phyloP scores from a whole-genome alignment of 2,888 invertebrate species.

The Cepaea hortensis region DNA sequence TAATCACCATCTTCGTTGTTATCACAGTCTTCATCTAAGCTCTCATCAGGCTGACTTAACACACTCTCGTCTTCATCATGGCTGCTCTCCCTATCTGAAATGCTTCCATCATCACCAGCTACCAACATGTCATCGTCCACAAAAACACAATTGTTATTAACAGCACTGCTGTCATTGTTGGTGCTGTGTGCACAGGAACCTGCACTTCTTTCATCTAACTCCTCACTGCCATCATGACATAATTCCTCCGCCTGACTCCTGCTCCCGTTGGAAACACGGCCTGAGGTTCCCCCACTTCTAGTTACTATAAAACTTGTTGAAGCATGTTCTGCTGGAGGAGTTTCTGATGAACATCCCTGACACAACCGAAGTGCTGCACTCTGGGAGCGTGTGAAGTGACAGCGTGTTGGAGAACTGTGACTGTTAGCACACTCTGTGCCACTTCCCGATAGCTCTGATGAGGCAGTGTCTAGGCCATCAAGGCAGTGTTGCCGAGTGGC shows the following conservation, averaged over 20 bases:
- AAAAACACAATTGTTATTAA: slow-evolving; percentile 2
- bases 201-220: slow-evolving; percentile 20
- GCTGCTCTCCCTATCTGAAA: slow-evolving; percentile 37
- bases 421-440: slow-evolving; percentile 36
- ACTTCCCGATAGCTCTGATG: slow-evolving; percentile 40
- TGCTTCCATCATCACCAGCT: slow-evolving; percentile 28
- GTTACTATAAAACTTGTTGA: slow-evolving; percentile 43
- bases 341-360: slow-evolving; percentile 47
- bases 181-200: neutral
- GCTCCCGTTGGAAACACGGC: slow-evolving; percentile 6
- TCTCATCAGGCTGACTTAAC: slow-evolving; percentile 40
- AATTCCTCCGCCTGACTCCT: slow-evolving; percentile 34
- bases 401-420: slow-evolving; percentile 27
- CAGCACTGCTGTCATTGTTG: slow-evolving; percentile 22
- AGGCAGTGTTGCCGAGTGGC: slow-evolving; percentile 40
- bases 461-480: slow-evolving; percentile 25
- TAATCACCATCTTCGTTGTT: slow-evolving; percentile 46
- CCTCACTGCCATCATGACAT: slow-evolving; percentile 38
- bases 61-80: slow-evolving; percentile 42
- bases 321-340: slow-evolving; percentile 46
- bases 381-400: slow-evolving; percentile 47
- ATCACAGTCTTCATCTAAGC: slow-evolving; percentile 50
- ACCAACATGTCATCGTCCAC: slow-evolving; percentile 28
- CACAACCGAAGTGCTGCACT: slow-evolving; percentile 42
- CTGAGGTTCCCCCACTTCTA: slow-evolving; percentile 16